phyloP scores from a whole-genome alignment of 2,797 vertebrate genomes.

The Falco peregrinus region DNA sequence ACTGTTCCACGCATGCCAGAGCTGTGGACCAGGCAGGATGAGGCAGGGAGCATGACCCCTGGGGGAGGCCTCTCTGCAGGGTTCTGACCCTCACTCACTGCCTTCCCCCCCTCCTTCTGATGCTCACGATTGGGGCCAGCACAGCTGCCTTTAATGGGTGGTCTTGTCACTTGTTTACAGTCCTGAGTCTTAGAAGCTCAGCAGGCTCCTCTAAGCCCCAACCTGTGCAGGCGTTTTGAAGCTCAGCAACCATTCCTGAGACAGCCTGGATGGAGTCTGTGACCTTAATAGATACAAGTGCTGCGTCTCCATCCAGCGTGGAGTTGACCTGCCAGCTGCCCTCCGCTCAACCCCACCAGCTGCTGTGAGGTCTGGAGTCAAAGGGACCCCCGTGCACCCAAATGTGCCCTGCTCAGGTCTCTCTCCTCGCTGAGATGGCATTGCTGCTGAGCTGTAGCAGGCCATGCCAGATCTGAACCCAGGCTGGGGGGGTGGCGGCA shows the following conservation, averaged over 20 bases:
- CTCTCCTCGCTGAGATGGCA: background rate
- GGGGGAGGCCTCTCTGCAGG: background rate
- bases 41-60: background rate
- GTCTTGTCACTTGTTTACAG: conserved; percentile 53
- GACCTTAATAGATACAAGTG: background rate
- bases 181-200: background rate
- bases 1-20: background rate
- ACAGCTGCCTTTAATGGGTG: conserved; percentile 12
- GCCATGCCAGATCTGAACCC: background rate
- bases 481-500: background rate
- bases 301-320: background rate
- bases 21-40: background rate
- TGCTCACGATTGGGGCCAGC: background rate
- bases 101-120: background rate
- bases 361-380: background rate
- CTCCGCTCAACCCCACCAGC: background rate
- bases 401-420: background rate
- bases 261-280: background rate
- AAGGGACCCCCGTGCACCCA: background rate
- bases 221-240: background rate
- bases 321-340: background rate
- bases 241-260: background rate
- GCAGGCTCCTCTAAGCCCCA: background rate
- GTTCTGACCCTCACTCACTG: background rate
- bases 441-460: background rate